Base-by-base conservation (phyloP, 2,797 vertebrate species). In the Sciurus vulgaris region DNA sequence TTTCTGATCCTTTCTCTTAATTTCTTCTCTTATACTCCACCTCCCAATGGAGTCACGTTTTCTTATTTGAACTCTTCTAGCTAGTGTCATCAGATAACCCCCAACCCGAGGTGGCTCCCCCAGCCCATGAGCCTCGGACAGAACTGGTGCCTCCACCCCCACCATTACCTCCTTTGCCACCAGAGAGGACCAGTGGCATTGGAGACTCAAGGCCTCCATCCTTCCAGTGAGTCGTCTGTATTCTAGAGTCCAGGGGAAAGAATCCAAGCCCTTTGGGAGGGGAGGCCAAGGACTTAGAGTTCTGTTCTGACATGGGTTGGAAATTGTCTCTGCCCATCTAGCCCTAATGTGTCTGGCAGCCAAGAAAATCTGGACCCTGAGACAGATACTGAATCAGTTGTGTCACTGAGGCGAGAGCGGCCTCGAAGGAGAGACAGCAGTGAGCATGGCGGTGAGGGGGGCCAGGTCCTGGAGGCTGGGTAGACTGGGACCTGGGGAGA, bases 181-280 rank as follows among this genome's bases (percentile, higher is more conserved):
- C 97, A 0, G 99, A 99, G 97, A 99, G 99, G 96, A 99, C 99
- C 0, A 99, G 99, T 6, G 99, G 99, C 93, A 99, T 99, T 3
- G 99, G 99, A 30, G 99, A 99, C 98, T 99, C 99, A 54, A 99
- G 99, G 61, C 99, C 99, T 0, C 99, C 99, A 0, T 99, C 99
- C 47, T 99, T 99, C 97, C 99, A 99, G 99, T 99, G 98, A 99
- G 99, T 99, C 49, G 28, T 93, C 73, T 70, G 26, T 28, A n/a
- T 88, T 87, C 79, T 86, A 67, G 89, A 82, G 12, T 30, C 22
- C 4, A 13, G 78, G 93, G 83, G 35, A 83, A 59, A 70, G 82
- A 72, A 56, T 22, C 33, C n/a, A 51, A 54, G 11, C 17, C 61
- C 51, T 54, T 47, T 33, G 38, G 72, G 56, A 59, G 7, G 67